These are phyloP conservation scores for Pachyramphus minor DNA, from an alignment of 2,113 vertebrate genomes.

Conservation along the genomic window DNA sequence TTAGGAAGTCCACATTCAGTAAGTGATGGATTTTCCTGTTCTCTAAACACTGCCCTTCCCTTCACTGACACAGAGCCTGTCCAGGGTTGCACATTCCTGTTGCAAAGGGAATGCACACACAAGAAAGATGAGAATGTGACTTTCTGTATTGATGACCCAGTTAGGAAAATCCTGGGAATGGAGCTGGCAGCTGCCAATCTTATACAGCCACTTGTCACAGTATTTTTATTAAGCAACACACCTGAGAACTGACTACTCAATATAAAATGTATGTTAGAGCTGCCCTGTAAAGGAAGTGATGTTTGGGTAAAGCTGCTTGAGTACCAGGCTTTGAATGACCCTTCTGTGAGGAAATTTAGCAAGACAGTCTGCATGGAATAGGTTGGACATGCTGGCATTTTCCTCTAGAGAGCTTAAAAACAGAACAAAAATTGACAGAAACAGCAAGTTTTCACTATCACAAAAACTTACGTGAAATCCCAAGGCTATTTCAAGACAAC, in stretches of 20 bases:
- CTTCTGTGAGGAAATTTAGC: background rate
- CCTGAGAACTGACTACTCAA: background rate
- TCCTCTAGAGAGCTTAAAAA: background rate
- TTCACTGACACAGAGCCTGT: background rate
- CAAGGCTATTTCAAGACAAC: background rate
- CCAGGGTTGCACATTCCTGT: too few relatives aligned
- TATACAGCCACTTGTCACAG: background rate
- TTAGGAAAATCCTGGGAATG: background rate
- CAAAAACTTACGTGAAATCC: background rate
- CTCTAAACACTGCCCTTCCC: background rate
- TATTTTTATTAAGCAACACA: background rate
- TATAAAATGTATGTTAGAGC: fast-evolving
- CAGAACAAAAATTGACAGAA: background rate
- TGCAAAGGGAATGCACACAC: background rate
- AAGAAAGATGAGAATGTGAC: background rate
- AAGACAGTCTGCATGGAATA: background rate
- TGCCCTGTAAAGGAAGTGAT: background rate
- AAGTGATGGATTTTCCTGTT: background rate
- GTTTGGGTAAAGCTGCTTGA: background rate
- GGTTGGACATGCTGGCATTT: background rate
- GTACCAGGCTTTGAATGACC: background rate
- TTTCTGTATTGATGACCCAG: background rate
- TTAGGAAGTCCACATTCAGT: background rate
- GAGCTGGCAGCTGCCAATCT: background rate
- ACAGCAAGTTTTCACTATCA: fast-evolving